Percentiles rank a stretch among this genome's conserved stretches.
phyloP scores from a whole-genome alignment of 2,888 invertebrate genomes.

The Metopia argyrocephala region DNA sequence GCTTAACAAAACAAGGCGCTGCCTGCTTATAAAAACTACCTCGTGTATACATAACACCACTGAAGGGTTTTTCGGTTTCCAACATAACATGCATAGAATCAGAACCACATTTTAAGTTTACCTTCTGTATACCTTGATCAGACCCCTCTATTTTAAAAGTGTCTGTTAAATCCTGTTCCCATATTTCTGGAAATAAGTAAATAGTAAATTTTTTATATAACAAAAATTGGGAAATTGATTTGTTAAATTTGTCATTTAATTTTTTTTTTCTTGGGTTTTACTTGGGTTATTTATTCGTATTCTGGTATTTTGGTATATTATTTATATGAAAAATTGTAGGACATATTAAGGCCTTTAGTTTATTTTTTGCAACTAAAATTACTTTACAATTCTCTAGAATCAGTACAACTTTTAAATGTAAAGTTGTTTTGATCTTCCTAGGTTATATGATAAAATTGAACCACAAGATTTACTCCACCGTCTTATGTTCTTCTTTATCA shows the following conservation, averaged over 20 bases:
- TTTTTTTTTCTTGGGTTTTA: no score
- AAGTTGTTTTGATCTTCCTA: no score
- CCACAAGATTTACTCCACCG: no score
- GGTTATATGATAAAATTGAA: no score
- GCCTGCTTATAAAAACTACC: constrained; percentile 82
- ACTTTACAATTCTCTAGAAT: no score
- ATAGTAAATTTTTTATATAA: not conserved
- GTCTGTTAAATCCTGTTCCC: constrained; percentile 80
- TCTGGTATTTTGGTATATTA: no score
- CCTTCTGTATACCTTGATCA: constrained; percentile 81
- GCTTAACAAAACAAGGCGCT: constrained; percentile 81
- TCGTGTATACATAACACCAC: constrained; percentile 82
- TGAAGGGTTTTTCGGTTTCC: constrained; percentile 81
- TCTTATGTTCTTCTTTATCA: no score
- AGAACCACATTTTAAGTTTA: constrained; percentile 81
- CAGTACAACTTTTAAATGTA: no score
- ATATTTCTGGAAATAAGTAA: constrained; percentile 70
- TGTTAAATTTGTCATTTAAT: not conserved
- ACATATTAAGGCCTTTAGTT: no score
- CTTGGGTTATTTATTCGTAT: no score
- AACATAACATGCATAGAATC: constrained; percentile 80
- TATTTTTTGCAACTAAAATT: no score
- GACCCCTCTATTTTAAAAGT: constrained; percentile 81
- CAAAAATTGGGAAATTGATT: not conserved
- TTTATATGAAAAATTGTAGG: no score